phyloP scores from a whole-genome alignment of 2,888 invertebrate genomes.

The Mayetiola destructor region DNA sequence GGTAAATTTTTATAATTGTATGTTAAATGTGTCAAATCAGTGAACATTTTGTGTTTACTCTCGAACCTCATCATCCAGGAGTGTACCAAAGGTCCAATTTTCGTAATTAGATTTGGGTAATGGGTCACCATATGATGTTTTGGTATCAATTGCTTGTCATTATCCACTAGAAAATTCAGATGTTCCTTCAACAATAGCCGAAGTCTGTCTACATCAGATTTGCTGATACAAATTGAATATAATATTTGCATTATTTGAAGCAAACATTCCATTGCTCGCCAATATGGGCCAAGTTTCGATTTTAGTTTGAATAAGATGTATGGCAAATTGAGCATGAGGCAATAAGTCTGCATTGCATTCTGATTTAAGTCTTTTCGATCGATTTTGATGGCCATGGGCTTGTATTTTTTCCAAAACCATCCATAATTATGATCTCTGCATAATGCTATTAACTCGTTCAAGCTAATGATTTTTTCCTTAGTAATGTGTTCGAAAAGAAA shows the following conservation, averaged over 20 bases:
- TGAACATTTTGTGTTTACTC: not conserved
- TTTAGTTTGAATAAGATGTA: not conserved
- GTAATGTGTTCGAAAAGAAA: not conserved
- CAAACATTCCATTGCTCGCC: not conserved
- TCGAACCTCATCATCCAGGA: not conserved
- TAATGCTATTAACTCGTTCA: not conserved
- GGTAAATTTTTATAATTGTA: not conserved
- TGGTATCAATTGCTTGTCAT: not conserved
- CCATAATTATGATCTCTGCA: not conserved
- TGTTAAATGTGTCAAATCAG: not conserved
- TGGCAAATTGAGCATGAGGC: not conserved
- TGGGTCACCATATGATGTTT: not conserved
- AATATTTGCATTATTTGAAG: not conserved
- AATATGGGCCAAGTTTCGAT: not conserved
- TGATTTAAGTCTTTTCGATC: not conserved
- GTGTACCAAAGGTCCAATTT: not conserved
- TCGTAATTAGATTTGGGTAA: not conserved
- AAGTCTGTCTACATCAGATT: not conserved
- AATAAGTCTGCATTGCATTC: not conserved
- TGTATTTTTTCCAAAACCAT: not conserved
- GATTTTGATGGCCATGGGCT: not conserved
- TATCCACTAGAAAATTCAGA: not conserved
- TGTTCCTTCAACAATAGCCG: not conserved
- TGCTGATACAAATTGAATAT: not conserved
- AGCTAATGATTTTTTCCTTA: not conserved